Conservation (phyloP, 2,888 invertebrate species). For the Drosophila anceps region DNA sequence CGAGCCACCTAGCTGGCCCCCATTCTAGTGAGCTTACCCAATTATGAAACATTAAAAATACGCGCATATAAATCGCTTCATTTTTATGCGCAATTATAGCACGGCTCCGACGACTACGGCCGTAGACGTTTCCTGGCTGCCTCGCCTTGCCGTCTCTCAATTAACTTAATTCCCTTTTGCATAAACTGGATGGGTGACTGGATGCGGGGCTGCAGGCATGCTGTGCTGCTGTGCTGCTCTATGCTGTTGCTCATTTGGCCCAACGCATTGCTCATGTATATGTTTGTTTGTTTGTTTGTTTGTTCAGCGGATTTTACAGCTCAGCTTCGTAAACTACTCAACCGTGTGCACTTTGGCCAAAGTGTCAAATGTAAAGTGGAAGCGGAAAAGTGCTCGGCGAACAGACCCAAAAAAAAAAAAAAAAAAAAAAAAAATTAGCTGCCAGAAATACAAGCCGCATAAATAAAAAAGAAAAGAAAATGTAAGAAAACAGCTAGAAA, state of each 20-base stretch:
- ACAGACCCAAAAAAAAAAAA: constrained; percentile 27
- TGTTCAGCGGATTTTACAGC: constrained; percentile 62
- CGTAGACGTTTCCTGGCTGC: constrained; percentile 14
- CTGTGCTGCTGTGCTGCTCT: neutral
- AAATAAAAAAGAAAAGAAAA: constrained; percentile 5
- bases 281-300: constrained; percentile 23
- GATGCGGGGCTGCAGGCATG: too few relatives aligned
- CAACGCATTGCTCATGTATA: constrained; percentile 54
- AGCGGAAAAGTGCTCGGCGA: constrained; percentile 17
- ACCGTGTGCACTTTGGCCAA: constrained; percentile 68
- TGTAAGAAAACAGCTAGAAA: neutral
- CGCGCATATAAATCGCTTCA: constrained; percentile 81
- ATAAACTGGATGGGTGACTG: constrained; percentile 34
- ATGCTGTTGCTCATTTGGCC: constrained; percentile 47
- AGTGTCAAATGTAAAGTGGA: constrained; percentile 62
- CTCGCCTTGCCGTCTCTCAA: constrained; percentile 52
- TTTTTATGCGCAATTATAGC: constrained; percentile 73
- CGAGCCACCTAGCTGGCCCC: constrained; percentile 20
- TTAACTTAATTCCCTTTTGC: constrained; percentile 77
- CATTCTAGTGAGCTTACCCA: constrained; percentile 60
- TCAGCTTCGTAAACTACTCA: constrained; percentile 62
- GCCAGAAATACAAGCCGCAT: constrained; percentile 22
- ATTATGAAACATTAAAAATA: constrained; percentile 79
- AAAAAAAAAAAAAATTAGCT: constrained; percentile 51
- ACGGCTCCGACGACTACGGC: constrained; percentile 12